Base-by-base conservation (phyloP, 64 coral and sea anemone species). In the Porites australiensis region DNA sequence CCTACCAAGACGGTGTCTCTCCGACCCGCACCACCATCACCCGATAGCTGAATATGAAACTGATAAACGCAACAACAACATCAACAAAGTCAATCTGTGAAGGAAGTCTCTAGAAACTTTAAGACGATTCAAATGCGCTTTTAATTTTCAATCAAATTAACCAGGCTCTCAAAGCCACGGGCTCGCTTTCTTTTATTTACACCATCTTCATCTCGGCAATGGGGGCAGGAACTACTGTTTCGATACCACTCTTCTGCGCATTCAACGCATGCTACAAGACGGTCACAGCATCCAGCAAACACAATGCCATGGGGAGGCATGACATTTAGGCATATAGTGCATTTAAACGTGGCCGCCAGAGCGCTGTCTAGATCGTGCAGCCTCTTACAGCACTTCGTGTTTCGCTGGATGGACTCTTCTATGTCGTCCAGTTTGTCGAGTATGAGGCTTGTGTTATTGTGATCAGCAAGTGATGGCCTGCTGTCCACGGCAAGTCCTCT, bases 241-340 rank as follows among this genome's bases (percentile, higher is more conserved):
- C 20, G 20, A 21, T 87, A 87, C 85, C 85, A 74, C 58, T 87
- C 85, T 2, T 87, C 85, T 6, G 85, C 85, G 58, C 85, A 87
- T 87, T 87, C 67, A 7, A 53, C 68, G n/a, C 85, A 74, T 9
- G 85, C 85, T 37, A 73, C 85, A 21, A 87, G 85, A 72, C 85
- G 85, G 52, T 54, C 9, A 15, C 82, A 86, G 44, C 82, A 86
- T 19, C 64, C 44, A 50, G 64, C 63, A 70, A 48, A 86, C 20
- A 18, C 63, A 18, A 86, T 18, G 65, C 82, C 53, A 7, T 86
- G 43, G 22, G 82, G 16, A 27, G 2, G 46, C 37, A 86, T 50
- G 21, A 86, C 16, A 86, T 86, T 86, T 12, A 86, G 62, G 62
- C 82, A 86, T 8, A 70, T 86, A 12, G 62, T 46, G 22, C 64